These are phyloP conservation scores for Motacilla tschutschensis DNA, from an alignment of 2,113 vertebrate species.

Conservation along the genomic window DNA sequence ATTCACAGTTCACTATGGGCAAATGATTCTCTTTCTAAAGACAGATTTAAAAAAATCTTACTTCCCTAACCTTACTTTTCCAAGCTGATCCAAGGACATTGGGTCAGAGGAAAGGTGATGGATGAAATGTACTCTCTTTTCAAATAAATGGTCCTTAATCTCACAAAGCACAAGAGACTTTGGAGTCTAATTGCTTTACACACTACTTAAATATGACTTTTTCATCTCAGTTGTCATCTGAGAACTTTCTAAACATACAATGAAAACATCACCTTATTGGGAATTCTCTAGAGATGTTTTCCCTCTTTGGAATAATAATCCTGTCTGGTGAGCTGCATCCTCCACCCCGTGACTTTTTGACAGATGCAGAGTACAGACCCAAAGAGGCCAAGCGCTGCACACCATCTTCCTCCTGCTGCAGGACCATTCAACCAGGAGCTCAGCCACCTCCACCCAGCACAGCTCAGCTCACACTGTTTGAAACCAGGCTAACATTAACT, in stretches of 20 bases:
- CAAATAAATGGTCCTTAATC: neutral
- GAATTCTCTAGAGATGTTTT: neutral
- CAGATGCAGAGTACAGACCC: neutral
- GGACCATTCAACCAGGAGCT: neutral
- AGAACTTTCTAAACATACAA: neutral
- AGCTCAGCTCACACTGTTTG: neutral
- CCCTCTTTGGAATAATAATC: neutral
- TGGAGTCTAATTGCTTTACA: neutral
- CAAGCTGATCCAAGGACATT: neutral
- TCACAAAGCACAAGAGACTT: neutral
- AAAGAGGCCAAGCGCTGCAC: neutral
- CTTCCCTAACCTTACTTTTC: neutral
- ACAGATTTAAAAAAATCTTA: neutral
- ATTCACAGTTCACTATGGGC: neutral
- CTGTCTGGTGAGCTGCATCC: neutral
- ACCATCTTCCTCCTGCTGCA: neutral
- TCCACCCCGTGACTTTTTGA: neutral
- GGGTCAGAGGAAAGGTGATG: neutral
- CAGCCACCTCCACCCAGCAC: neutral
- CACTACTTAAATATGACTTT: neutral
- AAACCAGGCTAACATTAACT: neutral
- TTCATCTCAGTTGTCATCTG: neutral
- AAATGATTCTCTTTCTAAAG: neutral
- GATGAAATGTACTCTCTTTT: neutral
- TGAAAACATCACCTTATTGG: rapidly evolving